phyloP scores from a whole-genome alignment of 2,888 invertebrate species.

The Eupithecia subfuscata region DNA sequence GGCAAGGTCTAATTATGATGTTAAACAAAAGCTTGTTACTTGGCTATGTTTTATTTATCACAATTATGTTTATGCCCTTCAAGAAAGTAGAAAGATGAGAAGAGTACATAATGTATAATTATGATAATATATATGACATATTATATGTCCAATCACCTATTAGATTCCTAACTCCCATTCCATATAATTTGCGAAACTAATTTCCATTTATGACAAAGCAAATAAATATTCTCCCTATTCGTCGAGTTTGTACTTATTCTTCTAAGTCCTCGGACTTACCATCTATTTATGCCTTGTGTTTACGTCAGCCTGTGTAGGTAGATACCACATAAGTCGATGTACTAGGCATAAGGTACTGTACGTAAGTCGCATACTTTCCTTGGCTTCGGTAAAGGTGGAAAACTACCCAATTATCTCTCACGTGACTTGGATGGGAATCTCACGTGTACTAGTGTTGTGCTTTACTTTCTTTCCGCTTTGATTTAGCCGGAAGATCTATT shows the following conservation, averaged over 20 bases:
- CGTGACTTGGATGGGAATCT: slow-evolving; percentile 16
- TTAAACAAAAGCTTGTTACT: too few relatives aligned
- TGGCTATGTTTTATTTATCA: too few relatives aligned
- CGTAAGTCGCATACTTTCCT: slow-evolving; percentile 15
- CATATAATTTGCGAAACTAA: background rate
- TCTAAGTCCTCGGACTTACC: background rate
- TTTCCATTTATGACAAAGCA: background rate
- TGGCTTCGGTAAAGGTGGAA: slow-evolving; percentile 24
- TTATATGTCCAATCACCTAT: too few relatives aligned
- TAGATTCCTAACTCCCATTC: too few relatives aligned
- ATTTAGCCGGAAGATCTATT: background rate
- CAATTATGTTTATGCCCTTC: too few relatives aligned
- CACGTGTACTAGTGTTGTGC: slow-evolving; percentile 4
- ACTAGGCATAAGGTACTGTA: background rate
- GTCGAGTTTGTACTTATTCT: background rate
- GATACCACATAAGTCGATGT: background rate
- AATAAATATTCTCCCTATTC: too few relatives aligned
- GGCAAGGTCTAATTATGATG: too few relatives aligned
- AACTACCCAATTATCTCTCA: slow-evolving; percentile 31
- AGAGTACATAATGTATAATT: too few relatives aligned
- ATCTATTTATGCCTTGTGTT: background rate
- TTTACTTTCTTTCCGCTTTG: slow-evolving; percentile 2
- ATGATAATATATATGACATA: too few relatives aligned
- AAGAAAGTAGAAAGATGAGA: too few relatives aligned
- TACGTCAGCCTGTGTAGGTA: background rate